phyloP scores from a whole-genome alignment of 2,888 invertebrate species.

The Pollenia griseotomentosa region DNA sequence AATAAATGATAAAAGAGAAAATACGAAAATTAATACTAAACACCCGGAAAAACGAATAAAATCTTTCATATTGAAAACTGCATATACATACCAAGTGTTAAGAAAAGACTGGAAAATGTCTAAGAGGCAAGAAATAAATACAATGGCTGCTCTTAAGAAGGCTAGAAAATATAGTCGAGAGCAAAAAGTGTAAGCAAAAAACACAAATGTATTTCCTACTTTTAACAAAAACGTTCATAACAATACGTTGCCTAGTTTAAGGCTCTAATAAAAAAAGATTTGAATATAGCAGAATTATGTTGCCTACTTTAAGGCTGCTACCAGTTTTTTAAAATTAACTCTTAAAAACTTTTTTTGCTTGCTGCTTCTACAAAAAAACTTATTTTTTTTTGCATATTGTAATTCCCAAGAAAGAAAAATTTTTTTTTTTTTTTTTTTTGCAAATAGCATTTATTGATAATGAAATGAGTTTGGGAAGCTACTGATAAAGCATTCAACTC shows the following conservation, averaged over 20 bases:
- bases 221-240: too few relatives aligned
- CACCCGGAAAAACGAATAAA: conserved; percentile 25
- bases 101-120: neutral
- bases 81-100: neutral
- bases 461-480: conserved; percentile 59
- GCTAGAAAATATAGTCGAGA: too few relatives aligned
- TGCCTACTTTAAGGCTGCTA: neutral
- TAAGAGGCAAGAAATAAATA: neutral
- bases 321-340: neutral
- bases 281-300: neutral
- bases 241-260: conserved; percentile 3
- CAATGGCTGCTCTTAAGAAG: neutral
- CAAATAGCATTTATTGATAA: conserved; percentile 64
- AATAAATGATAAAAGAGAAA: conserved; percentile 49
- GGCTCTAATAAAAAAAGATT: neutral
- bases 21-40: conserved; percentile 32
- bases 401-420: neutral
- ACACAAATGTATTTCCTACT: too few relatives aligned
- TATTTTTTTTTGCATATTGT: neutral
- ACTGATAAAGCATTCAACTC: conserved; percentile 71
- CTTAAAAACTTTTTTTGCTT: neutral
- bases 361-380: neutral
- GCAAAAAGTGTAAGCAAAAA: too few relatives aligned
- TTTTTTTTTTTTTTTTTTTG: conserved; percentile 7
- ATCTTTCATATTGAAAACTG: neutral